Conservation (phyloP, 2,113 vertebrate species). For the Prunella fulvescens region DNA sequence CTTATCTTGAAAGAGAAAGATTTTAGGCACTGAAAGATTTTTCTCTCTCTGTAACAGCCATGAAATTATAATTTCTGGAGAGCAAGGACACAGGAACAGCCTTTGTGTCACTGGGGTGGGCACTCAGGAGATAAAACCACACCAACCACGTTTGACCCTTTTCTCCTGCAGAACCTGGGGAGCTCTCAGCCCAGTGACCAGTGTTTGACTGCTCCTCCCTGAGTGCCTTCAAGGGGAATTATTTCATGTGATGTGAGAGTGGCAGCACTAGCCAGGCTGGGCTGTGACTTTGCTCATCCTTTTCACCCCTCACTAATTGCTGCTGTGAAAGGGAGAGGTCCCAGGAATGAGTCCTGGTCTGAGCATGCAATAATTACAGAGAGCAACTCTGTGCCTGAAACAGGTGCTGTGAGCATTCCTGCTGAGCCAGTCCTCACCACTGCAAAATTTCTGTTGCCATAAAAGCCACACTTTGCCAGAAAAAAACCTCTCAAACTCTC, state of each 20-base stretch:
- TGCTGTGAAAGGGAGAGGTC: neutral
- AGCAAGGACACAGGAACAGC: accelerated
- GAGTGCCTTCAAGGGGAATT: neutral
- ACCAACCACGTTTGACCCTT: accelerated
- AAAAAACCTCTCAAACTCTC: neutral
- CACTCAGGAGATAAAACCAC: neutral
- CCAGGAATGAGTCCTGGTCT: neutral
- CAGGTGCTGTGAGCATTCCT: neutral
- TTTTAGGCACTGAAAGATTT: neutral
- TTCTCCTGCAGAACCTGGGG: neutral
- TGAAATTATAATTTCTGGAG: neutral
- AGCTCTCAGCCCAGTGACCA: neutral
- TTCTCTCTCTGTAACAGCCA: neutral
- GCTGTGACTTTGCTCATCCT: neutral
- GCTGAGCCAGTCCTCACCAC: neutral
- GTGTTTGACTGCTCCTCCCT: neutral
- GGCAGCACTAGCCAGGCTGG: neutral
- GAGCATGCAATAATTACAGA: neutral
- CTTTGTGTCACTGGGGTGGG: neutral
- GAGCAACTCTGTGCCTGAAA: neutral
- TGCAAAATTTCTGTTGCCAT: neutral
- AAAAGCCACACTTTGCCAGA: neutral
- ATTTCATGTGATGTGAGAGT: neutral
- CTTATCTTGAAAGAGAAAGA: neutral
- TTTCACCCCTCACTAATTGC: neutral